Percentiles rank a stretch among this genome's conserved stretches.
Evolutionary conservation across 2,888 invertebrate genomes (phyloP).

Genomic region (Melolontha melolontha): DNA sequence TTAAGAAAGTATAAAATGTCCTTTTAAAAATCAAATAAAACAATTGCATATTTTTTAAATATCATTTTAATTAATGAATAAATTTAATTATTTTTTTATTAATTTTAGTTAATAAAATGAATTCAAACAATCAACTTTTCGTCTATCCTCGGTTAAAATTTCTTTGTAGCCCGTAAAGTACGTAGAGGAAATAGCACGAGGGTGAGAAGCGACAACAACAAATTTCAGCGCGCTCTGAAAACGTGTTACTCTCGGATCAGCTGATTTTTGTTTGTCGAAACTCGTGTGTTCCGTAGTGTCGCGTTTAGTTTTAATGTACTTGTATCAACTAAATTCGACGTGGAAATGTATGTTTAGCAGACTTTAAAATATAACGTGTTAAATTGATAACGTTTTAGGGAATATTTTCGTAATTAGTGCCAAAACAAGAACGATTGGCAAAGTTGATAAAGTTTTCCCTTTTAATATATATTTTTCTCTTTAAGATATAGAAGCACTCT

Average conservation of each 20-base stretch:
- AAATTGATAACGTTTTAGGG: background rate
- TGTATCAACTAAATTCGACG: background rate
- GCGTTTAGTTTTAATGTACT: constrained; percentile 25
- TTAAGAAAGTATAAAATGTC: no score
- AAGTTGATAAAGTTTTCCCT: no score
- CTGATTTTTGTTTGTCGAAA: constrained; percentile 45
- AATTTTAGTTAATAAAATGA: no score
- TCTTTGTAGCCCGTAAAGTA: constrained; percentile 3
- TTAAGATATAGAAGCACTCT: no score
- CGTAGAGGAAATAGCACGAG: constrained; percentile 1
- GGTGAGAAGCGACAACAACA: constrained; percentile 33
- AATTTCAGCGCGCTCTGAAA: constrained; percentile 37
- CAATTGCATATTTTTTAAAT: no score
- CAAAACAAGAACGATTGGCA: no score
- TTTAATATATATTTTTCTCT: no score
- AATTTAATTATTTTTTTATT: no score
- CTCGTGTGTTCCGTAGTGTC: constrained; percentile 35
- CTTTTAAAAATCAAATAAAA: no score
- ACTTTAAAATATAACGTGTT: background rate
- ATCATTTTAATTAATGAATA: no score
- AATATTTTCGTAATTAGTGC: no score
- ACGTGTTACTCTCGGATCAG: constrained; percentile 41
- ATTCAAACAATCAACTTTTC: background rate
- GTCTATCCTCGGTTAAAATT: constrained; percentile 11
- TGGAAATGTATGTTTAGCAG: background rate